These are phyloP conservation scores for Syncerus caffer DNA, from an alignment of 2,797 vertebrate genomes.

Conservation along the genomic window DNA sequence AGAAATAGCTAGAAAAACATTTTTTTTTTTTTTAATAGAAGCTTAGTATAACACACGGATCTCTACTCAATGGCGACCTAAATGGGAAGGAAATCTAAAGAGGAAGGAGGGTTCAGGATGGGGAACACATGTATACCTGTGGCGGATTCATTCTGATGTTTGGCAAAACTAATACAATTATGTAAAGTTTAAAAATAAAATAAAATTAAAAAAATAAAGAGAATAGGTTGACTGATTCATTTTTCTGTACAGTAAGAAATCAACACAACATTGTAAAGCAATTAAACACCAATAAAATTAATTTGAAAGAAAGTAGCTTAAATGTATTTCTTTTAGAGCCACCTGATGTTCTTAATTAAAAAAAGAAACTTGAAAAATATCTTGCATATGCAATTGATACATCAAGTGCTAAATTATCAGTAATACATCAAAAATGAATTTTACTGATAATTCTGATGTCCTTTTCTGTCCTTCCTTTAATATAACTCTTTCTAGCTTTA, in stretches of 20 bases:
- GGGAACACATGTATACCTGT: too few relatives aligned
- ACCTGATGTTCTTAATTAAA: neutral
- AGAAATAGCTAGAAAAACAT: neutral
- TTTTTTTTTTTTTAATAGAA: neutral
- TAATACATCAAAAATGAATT: neutral
- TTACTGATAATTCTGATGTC: neutral
- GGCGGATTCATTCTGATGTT: too few relatives aligned
- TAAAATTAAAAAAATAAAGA: neutral
- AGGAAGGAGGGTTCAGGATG: neutral
- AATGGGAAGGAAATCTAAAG: neutral
- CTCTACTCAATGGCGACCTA: neutral
- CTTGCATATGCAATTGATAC: neutral
- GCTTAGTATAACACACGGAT: neutral
- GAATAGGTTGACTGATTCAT: neutral
- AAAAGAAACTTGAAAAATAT: neutral
- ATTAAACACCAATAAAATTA: neutral
- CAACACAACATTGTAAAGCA: neutral
- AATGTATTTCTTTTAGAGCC: neutral
- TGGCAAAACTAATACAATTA: too few relatives aligned
- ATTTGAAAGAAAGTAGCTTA: neutral
- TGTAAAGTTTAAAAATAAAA: too few relatives aligned
- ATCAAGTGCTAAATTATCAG: neutral
- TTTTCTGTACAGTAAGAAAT: neutral
- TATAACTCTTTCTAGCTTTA: neutral
- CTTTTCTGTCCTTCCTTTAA: neutral